Evolutionary conservation across 2,888 invertebrate species (phyloP).

Genomic region (Poecilus cupreus): DNA sequence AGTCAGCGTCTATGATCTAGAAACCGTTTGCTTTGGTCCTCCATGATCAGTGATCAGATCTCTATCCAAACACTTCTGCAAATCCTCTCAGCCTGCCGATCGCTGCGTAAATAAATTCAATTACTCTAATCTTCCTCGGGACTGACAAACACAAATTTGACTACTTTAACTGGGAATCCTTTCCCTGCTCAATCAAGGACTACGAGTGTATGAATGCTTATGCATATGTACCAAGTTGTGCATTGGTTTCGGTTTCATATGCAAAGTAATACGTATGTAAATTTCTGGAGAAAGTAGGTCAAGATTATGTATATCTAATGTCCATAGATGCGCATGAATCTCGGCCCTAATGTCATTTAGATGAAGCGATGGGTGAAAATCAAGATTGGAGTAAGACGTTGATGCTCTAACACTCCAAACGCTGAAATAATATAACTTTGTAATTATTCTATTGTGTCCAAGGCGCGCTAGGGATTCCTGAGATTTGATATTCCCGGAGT

Average conservation of each 20-base stretch:
- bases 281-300: background rate
- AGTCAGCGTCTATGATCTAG: too few species aligned
- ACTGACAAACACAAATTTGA: background rate
- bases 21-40: too few species aligned
- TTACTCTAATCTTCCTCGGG: background rate
- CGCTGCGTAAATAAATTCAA: background rate
- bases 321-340: background rate
- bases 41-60: too few species aligned
- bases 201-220: background rate
- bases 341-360: background rate
- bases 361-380: slow-evolving; percentile 18
- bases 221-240: slow-evolving; percentile 3
- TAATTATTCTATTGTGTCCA: slow-evolving; percentile 10
- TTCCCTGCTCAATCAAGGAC: slow-evolving; percentile 1
- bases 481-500: background rate
- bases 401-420: slow-evolving; percentile 10
- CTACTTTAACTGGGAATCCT: background rate
- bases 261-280: slow-evolving; percentile 17
- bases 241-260: slow-evolving; percentile 9
- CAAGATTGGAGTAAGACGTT: slow-evolving; percentile 11
- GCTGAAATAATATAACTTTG: background rate
- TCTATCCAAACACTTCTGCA: too few species aligned
- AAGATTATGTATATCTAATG: slow-evolving; percentile 26
- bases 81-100: too few species aligned
- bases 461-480: background rate